Percentiles rank a stretch among this genome's conserved stretches.
These are phyloP conservation scores for Melangyna quadrimaculata DNA, from an alignment of 2,888 invertebrate genomes.

Conservation along the genomic window DNA sequence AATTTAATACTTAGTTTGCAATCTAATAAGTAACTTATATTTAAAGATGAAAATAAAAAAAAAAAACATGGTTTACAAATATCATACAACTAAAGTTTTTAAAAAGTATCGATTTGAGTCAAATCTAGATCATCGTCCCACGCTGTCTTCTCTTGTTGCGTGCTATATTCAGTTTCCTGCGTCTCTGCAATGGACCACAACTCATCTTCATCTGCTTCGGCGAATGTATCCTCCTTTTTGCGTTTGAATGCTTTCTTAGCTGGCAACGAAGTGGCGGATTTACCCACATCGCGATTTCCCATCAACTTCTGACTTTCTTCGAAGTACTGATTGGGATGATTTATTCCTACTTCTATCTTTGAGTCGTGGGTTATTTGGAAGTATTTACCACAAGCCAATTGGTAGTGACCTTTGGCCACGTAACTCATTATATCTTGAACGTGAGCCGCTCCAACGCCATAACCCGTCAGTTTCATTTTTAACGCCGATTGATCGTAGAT, in stretches of 20 bases:
- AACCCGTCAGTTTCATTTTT: constrained; percentile 86
- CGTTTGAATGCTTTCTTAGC: constrained; percentile 72
- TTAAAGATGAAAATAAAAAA: not conserved
- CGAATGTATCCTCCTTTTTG: constrained; percentile 74
- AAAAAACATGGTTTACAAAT: constrained; percentile 11
- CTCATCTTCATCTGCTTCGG: constrained; percentile 79
- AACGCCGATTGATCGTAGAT: constrained; percentile 88
- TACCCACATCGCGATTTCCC: constrained; percentile 75
- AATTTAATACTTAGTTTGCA: constrained; percentile 75
- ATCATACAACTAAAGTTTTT: not conserved
- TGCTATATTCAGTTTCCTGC: constrained; percentile 76
- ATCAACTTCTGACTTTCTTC: constrained; percentile 87
- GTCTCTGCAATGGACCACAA: constrained; percentile 79
- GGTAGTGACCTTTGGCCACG: constrained; percentile 90
- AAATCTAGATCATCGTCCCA: constrained; percentile 79
- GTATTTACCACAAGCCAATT: constrained; percentile 94
- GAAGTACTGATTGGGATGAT: constrained; percentile 96
- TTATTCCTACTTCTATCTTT: constrained; percentile 86
- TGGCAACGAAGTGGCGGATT: constrained; percentile 60
- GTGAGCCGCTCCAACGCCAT: constrained; percentile 85
- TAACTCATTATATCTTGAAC: constrained; percentile 87
- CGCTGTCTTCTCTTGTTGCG: constrained; percentile 75
- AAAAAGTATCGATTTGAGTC: constrained; percentile 76
- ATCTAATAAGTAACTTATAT: constrained; percentile 17
- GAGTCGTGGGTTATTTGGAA: constrained; percentile 88